Conservation (phyloP, 2,888 invertebrate species). For the Tridacna crocea region DNA sequence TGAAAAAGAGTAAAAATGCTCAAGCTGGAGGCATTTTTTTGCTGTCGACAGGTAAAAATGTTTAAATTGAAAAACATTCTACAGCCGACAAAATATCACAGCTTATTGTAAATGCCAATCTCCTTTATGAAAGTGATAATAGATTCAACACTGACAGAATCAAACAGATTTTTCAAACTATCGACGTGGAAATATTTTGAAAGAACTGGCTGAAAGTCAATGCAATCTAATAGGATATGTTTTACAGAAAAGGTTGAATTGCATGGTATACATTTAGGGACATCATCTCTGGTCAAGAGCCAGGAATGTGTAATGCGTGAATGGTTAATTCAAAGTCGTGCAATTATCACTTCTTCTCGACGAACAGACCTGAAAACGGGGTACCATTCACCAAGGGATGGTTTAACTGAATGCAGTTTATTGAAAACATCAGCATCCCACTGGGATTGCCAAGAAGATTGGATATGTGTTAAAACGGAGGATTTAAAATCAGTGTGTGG, state of each 20-base stretch:
- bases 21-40: too few species aligned
- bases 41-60: too few species aligned
- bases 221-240: neutral
- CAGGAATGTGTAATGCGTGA: conserved; percentile 2
- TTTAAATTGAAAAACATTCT: too few species aligned
- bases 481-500: conserved; percentile 3
- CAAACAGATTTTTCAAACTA: neutral
- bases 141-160: neutral
- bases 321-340: neutral
- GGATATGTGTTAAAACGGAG: neutral
- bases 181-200: neutral
- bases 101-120: conserved; percentile 3
- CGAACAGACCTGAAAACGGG: neutral
- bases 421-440: neutral
- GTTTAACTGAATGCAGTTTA: neutral
- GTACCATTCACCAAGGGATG: neutral
- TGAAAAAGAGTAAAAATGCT: too few species aligned
- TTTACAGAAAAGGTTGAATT: neutral
- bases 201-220: neutral
- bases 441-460: neutral
- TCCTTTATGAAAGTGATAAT: neutral
- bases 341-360: conserved; percentile 3
- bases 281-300: neutral
- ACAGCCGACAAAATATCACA: neutral
- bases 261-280: neutral